Evolutionary conservation across 2,888 invertebrate species (phyloP).

Genomic region (Drosophila flavopinicola): DNA sequence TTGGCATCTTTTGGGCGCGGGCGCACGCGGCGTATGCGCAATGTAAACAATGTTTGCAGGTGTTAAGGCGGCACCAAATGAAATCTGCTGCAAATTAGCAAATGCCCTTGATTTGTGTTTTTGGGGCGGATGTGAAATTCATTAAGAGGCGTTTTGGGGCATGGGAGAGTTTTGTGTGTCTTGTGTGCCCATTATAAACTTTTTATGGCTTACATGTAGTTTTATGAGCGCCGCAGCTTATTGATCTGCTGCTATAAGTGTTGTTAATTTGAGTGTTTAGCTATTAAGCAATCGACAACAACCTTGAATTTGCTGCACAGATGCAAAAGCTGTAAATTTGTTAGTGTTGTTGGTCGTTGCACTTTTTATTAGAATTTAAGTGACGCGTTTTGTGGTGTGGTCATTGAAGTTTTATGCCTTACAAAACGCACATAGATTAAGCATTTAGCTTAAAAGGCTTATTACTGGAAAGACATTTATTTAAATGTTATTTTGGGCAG

Average conservation of each 20-base stretch:
- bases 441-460: conserved; percentile 47
- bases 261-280: conserved; percentile 53
- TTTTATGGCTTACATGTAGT: conserved; percentile 29
- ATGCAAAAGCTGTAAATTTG: not conserved
- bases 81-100: conserved; percentile 23
- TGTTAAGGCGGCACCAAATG: conserved; percentile 34
- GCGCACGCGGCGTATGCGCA: conserved; percentile 47
- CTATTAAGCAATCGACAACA: conserved; percentile 26
- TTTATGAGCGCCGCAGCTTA: conserved; percentile 21
- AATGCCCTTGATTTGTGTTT: conserved; percentile 28
- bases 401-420: conserved; percentile 14
- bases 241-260: conserved; percentile 41
- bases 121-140: conserved; percentile 62
- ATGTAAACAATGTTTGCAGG: conserved; percentile 40
- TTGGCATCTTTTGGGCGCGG: conserved; percentile 16
- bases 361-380: conserved; percentile 20
- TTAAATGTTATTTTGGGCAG: conserved; percentile 13
- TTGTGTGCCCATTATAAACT: conserved; percentile 1
- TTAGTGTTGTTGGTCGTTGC: conserved; percentile 3
- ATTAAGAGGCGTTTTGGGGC: conserved; percentile 28
- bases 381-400: conserved; percentile 25
- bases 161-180: not conserved
- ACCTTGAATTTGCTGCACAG: conserved; percentile 34
- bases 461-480: conserved; percentile 21
- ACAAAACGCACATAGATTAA: conserved; percentile 40